Evolutionary conservation across 2,888 invertebrate species (phyloP), one percentile per base, ranked within the genome.

Genomic region (Sarcophaga rosellei): DNA sequence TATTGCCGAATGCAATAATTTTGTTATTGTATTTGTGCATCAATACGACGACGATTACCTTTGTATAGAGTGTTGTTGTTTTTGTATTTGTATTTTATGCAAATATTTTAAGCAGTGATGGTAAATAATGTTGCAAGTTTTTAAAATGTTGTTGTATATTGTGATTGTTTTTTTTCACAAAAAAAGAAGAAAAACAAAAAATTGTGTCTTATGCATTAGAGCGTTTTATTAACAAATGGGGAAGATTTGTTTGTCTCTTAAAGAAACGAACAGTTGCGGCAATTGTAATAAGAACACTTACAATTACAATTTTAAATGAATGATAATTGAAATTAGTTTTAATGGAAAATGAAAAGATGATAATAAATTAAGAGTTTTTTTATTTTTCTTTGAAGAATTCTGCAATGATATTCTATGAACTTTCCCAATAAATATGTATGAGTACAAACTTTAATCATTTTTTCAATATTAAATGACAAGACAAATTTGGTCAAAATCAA

Each of bases 121-220:
- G 74, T 75, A 69, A 21, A 74, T 61, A 66, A 81, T 74, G 80
- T 81, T 81, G 82, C 45, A 74, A 81, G 68, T 65, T 77, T 68
- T 69, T 35, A 63, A 78, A 59, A 68, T 35, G 35, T 35, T 15
- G 47, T 69, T 74, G 68, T 61, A 17, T 74, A 66, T 68, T 69
- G 62, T 57, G 84, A 77, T 81, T 79, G 76, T 68, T 76, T 53
- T 15, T 35, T 35, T 35, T 35, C 35, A 35, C 35, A 35, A 35
- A 35, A 35, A 25, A 25, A 35, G 6, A 35, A 35, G 6, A 35
- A 35, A 25, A 25, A 35, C 5, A 35, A 35, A 73, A 79, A 63
- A 70, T 73, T 53, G 35, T 74, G 35, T 74, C 17, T 57, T 45
- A 57, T 78, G 53, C 81, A 65, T 73, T 73, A 79, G 70, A 80